Evolutionary conservation across 2,113 vertebrate species (phyloP).

Genomic region (Actinemys pallida): DNA sequence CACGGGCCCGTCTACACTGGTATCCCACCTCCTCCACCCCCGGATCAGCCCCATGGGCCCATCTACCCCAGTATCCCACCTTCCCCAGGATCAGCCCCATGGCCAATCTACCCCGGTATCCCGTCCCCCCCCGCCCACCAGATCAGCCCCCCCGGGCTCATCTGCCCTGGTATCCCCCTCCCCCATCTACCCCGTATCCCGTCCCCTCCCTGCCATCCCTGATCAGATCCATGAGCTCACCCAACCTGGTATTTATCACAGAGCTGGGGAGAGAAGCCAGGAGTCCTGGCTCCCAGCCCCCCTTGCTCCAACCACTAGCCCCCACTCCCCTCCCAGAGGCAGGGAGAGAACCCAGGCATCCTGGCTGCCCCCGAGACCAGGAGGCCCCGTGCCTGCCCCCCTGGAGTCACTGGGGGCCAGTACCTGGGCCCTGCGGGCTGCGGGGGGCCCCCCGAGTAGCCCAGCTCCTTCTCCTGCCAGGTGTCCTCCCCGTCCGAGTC

Average conservation of each 20-base stretch:
- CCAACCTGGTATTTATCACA: background rate
- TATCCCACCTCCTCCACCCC: too few species aligned
- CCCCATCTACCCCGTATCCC: too few species aligned
- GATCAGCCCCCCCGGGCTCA: too few species aligned
- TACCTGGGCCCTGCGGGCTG: slow-evolving; percentile 35
- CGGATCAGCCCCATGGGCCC: too few species aligned
- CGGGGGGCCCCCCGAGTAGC: background rate
- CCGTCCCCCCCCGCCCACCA: too few species aligned
- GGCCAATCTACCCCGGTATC: too few species aligned
- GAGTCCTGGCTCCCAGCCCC: background rate
- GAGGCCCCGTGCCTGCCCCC: too few species aligned
- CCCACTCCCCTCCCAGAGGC: background rate
- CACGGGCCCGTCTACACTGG: background rate
- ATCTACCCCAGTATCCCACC: background rate
- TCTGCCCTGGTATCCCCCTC: background rate
- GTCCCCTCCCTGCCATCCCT: background rate
- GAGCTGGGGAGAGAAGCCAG: background rate
- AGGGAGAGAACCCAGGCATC: background rate
- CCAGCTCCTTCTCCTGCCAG: slow-evolving; percentile 67
- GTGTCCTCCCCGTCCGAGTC: slow-evolving; percentile 78
- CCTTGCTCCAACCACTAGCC: background rate
- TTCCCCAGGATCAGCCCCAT: too few species aligned
- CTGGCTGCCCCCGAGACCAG: background rate
- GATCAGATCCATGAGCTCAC: background rate
- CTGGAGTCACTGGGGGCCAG: background rate